Percentiles rank a stretch among this genome's conserved stretches.
Evolutionary conservation across 2,113 vertebrate genomes (phyloP).

Genomic region (Onychorhynchus coronatus): DNA sequence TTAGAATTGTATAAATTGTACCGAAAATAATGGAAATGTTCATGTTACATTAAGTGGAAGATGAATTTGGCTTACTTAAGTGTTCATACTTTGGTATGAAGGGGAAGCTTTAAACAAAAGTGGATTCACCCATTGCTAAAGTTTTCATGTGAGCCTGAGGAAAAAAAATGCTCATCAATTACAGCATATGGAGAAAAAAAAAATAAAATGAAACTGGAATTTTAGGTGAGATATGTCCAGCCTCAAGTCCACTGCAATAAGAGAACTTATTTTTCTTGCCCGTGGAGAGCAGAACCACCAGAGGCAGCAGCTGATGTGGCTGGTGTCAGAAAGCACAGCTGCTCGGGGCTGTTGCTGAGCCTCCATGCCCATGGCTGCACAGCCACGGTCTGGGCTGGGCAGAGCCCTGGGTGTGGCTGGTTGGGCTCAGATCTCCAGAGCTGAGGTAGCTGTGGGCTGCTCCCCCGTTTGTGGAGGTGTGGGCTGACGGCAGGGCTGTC

Average conservation of each 20-base stretch:
- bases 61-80: neutral
- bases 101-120: neutral
- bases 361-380: fast-evolving
- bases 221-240: neutral
- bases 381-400: fast-evolving
- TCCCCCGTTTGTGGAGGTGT: neutral
- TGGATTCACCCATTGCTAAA: neutral
- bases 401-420: neutral
- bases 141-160: neutral
- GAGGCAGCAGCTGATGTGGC: neutral
- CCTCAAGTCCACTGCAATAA: neutral
- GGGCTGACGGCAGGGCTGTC: neutral
- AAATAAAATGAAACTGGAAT: neutral
- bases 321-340: neutral
- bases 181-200: neutral
- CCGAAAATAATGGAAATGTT: neutral
- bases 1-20: neutral
- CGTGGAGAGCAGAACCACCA: neutral
- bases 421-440: neutral
- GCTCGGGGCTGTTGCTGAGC: neutral
- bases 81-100: neutral
- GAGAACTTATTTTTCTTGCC: neutral
- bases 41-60: neutral
- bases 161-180: neutral
- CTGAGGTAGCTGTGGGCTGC: neutral